Percentiles rank a stretch among this genome's conserved stretches.
Conservation (phyloP, 92 coral and sea anemone genomes). For the Micromussa lordhowensis region DNA sequence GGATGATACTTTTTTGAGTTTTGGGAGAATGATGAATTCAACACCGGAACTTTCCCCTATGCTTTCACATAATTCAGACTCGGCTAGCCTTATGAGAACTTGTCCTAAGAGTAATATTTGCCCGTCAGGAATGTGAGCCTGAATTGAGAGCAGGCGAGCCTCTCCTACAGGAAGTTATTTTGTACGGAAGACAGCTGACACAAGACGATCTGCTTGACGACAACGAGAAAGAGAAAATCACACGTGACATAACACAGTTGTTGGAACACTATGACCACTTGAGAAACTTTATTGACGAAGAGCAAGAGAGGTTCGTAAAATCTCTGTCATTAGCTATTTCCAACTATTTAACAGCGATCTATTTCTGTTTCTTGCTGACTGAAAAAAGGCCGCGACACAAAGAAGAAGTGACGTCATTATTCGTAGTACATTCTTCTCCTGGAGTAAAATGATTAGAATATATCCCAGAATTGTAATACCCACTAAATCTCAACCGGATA, state of each 20-base stretch:
- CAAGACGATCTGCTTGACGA: conserved; percentile 67
- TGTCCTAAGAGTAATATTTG: neutral
- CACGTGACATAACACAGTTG: conserved; percentile 65
- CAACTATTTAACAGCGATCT: no score
- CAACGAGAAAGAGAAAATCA: conserved; percentile 61
- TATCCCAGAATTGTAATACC: no score
- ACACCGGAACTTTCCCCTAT: no score
- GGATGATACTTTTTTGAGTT: no score
- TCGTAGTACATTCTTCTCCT: no score
- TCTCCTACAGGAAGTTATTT: conserved; percentile 60
- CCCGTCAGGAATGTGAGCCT: conserved; percentile 62
- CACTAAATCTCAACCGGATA: no score
- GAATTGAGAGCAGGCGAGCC: conserved; percentile 70
- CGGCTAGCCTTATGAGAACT: neutral
- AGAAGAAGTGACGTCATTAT: no score
- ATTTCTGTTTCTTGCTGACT: no score
- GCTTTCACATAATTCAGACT: neutral
- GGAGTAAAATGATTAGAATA: no score
- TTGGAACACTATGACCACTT: conserved; percentile 69
- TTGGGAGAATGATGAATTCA: no score
- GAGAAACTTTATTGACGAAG: conserved; percentile 71
- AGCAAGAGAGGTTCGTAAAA: conserved; percentile 66
- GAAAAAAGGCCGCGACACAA: no score
- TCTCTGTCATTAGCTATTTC: neutral
- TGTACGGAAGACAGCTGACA: conserved; percentile 71